A percentile compares a stretch with the other conserved stretches of the same genome.
These are phyloP conservation scores for Xylota sylvarum DNA, from an alignment of 2,888 invertebrate species.

Conservation along the genomic window DNA sequence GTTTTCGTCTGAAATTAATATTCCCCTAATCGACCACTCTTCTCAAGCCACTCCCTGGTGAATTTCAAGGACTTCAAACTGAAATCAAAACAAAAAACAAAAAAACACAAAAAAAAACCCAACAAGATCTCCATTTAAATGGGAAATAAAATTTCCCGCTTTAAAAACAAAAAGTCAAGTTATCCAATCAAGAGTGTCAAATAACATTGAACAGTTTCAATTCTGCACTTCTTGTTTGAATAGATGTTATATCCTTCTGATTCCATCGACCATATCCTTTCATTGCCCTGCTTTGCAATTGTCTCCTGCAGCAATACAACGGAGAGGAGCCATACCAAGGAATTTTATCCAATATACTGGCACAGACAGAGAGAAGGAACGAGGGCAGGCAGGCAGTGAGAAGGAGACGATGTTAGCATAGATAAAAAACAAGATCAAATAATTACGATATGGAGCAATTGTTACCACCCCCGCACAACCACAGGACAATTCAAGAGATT, in stretches of 20 bases:
- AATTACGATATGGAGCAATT: conserved; percentile 72
- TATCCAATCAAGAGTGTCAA: conserved; percentile 57
- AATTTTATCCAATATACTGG: conserved; percentile 23
- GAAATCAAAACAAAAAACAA: background rate
- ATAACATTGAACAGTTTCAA: conserved; percentile 57
- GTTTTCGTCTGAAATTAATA: conserved; percentile 41
- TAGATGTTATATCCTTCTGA: conserved; percentile 30
- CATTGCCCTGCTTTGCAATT: conserved; percentile 39
- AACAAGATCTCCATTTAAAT: background rate
- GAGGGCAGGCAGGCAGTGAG: background rate
- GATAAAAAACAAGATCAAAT: conserved; percentile 57
- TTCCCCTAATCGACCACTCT: conserved; percentile 32
- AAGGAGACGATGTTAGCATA: background rate
- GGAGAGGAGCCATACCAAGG: too few species aligned
- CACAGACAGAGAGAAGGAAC: background rate
- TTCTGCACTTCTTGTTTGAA: conserved; percentile 44
- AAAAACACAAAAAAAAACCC: background rate
- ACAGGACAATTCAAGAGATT: conserved; percentile 61
- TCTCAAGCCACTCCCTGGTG: background rate
- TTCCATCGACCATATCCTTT: conserved; percentile 46
- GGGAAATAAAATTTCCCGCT: conserved; percentile 5
- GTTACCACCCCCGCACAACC: conserved; percentile 11
- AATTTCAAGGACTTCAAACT: background rate
- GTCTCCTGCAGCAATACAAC: conserved; percentile 27
- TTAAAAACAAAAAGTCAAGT: conserved; percentile 21